phyloP scores from a whole-genome alignment of 2,797 vertebrate species.

The Lagothrix lagotricha region DNA sequence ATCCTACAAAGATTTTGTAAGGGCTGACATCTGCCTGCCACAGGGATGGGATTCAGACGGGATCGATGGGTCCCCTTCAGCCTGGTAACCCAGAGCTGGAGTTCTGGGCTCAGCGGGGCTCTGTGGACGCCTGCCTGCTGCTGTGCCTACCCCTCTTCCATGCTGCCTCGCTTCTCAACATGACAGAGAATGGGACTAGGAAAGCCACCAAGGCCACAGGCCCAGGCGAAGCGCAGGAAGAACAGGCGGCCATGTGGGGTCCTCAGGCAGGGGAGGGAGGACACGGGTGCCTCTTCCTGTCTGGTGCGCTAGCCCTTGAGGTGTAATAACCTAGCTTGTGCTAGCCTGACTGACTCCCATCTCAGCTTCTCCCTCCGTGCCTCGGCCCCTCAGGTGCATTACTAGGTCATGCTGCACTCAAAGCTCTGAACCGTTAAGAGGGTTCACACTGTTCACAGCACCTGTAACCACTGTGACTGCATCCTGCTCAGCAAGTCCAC shows the following conservation, averaged over 20 bases:
- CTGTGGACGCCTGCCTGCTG: too few species aligned
- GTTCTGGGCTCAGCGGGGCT: not conserved
- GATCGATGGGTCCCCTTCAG: not conserved
- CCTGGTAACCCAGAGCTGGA: not conserved
- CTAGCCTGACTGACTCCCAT: too few species aligned
- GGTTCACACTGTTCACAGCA: too few species aligned
- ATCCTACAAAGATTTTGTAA: not conserved
- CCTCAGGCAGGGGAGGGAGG: not conserved
- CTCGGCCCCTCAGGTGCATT: too few species aligned
- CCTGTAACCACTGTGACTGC: too few species aligned
- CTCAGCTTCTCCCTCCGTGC: too few species aligned
- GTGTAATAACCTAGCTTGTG: too few species aligned
- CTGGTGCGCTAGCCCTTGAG: not conserved
- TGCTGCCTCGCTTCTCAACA: not conserved
- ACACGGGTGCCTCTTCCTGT: not conserved
- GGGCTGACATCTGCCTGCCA: not conserved
- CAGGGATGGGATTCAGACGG: not conserved
- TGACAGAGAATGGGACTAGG: not conserved
- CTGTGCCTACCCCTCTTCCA: not conserved
- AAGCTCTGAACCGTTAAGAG: too few species aligned
- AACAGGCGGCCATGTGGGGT: not conserved
- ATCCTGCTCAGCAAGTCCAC: too few species aligned
- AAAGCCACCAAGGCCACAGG: not conserved
- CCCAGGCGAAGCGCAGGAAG: not conserved
- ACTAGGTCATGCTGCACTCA: too few species aligned